Percentiles rank a stretch among this genome's conserved stretches.
Conservation (phyloP, 2,888 invertebrate species). For the Gastracanthus pulcherrimus region DNA sequence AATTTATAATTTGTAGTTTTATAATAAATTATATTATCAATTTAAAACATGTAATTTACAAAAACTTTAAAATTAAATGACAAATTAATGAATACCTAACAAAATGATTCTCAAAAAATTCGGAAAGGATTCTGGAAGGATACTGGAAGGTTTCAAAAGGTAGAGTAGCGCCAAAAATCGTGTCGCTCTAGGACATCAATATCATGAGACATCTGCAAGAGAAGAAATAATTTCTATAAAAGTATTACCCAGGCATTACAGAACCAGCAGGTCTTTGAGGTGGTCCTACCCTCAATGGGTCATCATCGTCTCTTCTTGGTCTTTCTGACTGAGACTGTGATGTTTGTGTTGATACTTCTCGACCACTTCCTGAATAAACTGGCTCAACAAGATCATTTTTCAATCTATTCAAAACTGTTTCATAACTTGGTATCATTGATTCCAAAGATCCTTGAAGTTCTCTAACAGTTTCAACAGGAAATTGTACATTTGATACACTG, state of each 20-base stretch:
- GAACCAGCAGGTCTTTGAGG: constrained; percentile 31
- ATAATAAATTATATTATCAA: too few species aligned
- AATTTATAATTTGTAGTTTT: too few species aligned
- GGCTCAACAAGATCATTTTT: constrained; percentile 84
- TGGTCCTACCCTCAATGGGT: constrained; percentile 64
- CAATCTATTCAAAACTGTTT: constrained; percentile 81
- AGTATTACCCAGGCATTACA: constrained; percentile 38
- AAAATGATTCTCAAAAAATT: constrained; percentile 9
- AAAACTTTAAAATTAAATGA: not conserved
- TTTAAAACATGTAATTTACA: too few species aligned
- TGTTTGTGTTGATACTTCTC: constrained; percentile 79
- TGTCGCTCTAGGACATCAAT: constrained; percentile 62
- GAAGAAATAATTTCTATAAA: constrained; percentile 39
- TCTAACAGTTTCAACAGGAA: constrained; percentile 81
- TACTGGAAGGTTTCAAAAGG: constrained; percentile 57
- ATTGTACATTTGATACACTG: constrained; percentile 81
- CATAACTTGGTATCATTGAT: constrained; percentile 83
- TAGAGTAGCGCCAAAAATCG: constrained; percentile 61
- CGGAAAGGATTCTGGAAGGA: constrained; percentile 37
- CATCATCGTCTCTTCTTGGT: constrained; percentile 56
- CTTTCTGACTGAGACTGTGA: constrained; percentile 63
- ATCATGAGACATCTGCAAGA: constrained; percentile 66
- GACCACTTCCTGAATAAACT: constrained; percentile 76
- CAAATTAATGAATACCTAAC: constrained; percentile 22
- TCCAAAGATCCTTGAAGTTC: constrained; percentile 81